Conservation (phyloP, 1,140 invertebrate species). For the Pararge aegeria region DNA sequence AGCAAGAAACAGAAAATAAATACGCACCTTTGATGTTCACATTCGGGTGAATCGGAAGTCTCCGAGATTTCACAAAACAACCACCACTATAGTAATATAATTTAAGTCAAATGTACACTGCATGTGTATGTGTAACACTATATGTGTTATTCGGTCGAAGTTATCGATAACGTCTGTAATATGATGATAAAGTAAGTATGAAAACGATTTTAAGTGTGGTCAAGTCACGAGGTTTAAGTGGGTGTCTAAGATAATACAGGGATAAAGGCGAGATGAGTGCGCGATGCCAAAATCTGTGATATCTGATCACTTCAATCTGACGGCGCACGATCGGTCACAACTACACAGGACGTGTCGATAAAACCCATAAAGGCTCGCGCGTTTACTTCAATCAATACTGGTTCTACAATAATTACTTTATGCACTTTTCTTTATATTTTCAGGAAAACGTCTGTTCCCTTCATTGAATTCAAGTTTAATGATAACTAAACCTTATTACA, state of each 20-base stretch:
- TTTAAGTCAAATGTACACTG: not conserved
- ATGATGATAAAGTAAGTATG: constrained; percentile 3
- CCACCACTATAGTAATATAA: not conserved
- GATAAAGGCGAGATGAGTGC: constrained; percentile 50
- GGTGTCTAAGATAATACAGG: constrained; percentile 46
- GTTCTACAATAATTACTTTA: not conserved
- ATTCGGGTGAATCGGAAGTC: not conserved
- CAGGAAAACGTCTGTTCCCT: not conserved
- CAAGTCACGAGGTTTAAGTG: constrained; percentile 52
- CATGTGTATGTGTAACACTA: not conserved
- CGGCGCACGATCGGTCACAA: constrained; percentile 9
- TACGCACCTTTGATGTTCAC: not conserved
- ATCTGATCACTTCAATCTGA: not conserved
- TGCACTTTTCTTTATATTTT: not conserved
- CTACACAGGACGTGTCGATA: not conserved
- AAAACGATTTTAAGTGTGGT: constrained; percentile 30
- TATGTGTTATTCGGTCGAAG: constrained; percentile 30
- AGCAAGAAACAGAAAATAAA: no score
- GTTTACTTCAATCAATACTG: not conserved
- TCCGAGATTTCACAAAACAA: not conserved
- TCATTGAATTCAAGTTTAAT: not conserved
- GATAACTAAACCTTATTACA: not conserved
- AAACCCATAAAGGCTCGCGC: not conserved
- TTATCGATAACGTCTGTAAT: constrained; percentile 34
- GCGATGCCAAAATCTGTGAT: constrained; percentile 16